Conservation (phyloP, 2,797 vertebrate species). For the Bovichtus variegatus region DNA sequence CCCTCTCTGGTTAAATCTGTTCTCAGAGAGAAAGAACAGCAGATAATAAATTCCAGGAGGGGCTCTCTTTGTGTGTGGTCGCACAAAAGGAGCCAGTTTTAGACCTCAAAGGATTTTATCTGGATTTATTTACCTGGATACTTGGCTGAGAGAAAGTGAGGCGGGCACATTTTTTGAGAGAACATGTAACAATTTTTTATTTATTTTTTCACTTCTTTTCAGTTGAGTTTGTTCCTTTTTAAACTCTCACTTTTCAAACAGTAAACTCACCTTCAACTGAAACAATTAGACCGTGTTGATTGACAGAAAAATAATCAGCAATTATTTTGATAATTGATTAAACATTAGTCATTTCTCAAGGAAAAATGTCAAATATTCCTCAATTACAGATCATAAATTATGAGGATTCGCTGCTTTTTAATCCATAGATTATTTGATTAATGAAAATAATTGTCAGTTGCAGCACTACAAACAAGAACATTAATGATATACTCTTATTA, state of each 20-base stretch:
- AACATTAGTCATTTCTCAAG: not conserved
- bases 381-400: not conserved
- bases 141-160: slow-evolving; percentile 18
- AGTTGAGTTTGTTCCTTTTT: not conserved
- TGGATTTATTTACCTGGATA: slow-evolving; percentile 8
- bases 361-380: not conserved
- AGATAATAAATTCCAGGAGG: slow-evolving; percentile 31
- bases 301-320: not conserved
- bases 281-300: not conserved
- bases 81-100: not conserved
- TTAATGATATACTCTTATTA: too few species aligned
- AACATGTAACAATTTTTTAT: not conserved
- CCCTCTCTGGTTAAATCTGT: slow-evolving; percentile 18
- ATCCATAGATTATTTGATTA: not conserved
- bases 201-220: slow-evolving; percentile 2
- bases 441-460: not conserved
- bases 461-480: not conserved
- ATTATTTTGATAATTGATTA: not conserved
- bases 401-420: not conserved
- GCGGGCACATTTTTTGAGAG: not conserved
- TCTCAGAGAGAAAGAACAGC: slow-evolving; percentile 5
- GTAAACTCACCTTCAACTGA: not conserved
- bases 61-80: slow-evolving; percentile 3
- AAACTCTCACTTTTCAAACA: not conserved
- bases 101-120: slow-evolving; percentile 1